A percentile compares a stretch with the other conserved stretches of the same genome.
phyloP scores from a whole-genome alignment of 2,797 vertebrate genomes.

The Smutsia gigantea region DNA sequence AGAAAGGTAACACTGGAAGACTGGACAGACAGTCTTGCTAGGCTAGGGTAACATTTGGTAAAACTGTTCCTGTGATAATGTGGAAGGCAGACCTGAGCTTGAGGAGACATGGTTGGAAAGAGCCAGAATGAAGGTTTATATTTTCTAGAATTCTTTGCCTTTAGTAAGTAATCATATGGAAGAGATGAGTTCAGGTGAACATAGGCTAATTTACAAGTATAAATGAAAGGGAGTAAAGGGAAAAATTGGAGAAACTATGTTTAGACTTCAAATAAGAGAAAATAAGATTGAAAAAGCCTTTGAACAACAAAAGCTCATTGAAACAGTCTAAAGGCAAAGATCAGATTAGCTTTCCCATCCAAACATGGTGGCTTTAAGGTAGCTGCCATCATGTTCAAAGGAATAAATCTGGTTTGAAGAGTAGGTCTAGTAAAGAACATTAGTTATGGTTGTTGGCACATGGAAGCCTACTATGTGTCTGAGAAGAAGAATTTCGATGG shows the following conservation, averaged over 20 bases:
- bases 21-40: not conserved
- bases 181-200: not conserved
- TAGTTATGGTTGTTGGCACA: not conserved
- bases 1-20: not conserved
- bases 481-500: not conserved
- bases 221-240: not conserved
- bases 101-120: not conserved
- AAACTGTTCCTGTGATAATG: not conserved
- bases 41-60: not conserved
- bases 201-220: not conserved
- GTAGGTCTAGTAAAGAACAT: not conserved
- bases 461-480: not conserved
- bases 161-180: not conserved
- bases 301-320: not conserved
- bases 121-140: not conserved
- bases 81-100: not conserved
- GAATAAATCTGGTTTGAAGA: not conserved
- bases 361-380: not conserved
- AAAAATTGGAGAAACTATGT: not conserved
- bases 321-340: not conserved
- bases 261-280: not conserved
- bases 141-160: not conserved
- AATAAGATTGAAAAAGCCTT: not conserved
- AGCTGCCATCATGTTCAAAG: not conserved
- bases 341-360: not conserved